Evolutionary conservation across 2,113 vertebrate species (phyloP).

Genomic region (Chiloscyllium plagiosum): DNA sequence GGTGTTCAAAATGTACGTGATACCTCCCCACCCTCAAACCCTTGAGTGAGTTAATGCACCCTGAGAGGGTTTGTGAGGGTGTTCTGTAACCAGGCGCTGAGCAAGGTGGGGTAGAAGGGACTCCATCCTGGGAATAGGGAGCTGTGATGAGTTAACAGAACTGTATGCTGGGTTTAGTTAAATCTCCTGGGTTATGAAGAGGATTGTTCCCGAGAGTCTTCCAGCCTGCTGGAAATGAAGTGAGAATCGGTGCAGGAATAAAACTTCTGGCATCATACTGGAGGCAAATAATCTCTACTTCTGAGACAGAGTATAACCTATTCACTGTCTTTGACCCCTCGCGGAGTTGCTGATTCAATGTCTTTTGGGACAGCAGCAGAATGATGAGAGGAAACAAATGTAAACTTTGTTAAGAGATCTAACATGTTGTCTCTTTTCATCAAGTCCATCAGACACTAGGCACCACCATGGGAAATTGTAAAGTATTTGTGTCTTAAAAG

Average conservation of each 20-base stretch:
- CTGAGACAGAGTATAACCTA: not conserved
- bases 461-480: not conserved
- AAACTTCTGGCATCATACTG: not conserved
- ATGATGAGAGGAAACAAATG: not conserved
- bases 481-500: not conserved
- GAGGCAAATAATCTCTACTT: not conserved
- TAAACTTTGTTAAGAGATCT: not conserved
- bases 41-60: not conserved
- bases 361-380: not conserved
- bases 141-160: not conserved
- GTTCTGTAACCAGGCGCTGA: not conserved
- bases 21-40: too few species aligned
- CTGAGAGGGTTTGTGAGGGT: not conserved
- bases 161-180: not conserved
- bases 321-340: not conserved
- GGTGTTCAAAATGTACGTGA: too few species aligned
- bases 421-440: not conserved
- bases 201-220: not conserved
- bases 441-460: not conserved
- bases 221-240: not conserved
- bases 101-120: not conserved
- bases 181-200: not conserved
- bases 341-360: not conserved
- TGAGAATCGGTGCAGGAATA: not conserved
- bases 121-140: not conserved